Evolutionary conservation across 1,140 invertebrate genomes (phyloP).

Genomic region (Triops longicaudatus): DNA sequence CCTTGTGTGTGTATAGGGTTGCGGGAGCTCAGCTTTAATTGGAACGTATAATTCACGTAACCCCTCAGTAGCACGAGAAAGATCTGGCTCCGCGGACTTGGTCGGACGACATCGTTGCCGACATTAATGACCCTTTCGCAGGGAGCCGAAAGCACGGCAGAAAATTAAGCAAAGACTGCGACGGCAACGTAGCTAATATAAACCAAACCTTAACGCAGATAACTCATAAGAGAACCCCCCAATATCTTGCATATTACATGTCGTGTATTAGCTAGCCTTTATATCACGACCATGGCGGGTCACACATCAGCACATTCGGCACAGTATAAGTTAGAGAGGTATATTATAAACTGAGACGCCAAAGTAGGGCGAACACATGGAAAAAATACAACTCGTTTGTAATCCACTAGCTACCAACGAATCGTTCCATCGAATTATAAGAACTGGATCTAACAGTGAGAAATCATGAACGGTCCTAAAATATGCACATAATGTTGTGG

Average conservation of each 20-base stretch:
- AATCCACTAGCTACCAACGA: background rate
- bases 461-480: no score
- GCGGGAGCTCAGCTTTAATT: background rate
- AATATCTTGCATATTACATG: slow-evolving; percentile 1
- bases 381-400: background rate
- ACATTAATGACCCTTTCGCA: slow-evolving; percentile 4
- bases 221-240: background rate
- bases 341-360: background rate
- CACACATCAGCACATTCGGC: background rate
- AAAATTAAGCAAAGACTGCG: background rate
- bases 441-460: no score
- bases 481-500: no score
- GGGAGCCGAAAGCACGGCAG: background rate
- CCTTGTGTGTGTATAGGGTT: background rate
- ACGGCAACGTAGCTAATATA: background rate
- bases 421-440: slow-evolving; percentile 1
- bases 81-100: background rate
- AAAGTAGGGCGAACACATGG: background rate
- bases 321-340: background rate
- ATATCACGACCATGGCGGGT: slow-evolving; percentile 1
- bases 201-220: slow-evolving; percentile 7
- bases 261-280: slow-evolving; percentile 1
- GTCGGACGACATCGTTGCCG: background rate
- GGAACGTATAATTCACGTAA: slow-evolving; percentile 15
- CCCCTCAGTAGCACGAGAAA: background rate